These are phyloP conservation scores for Schizopygopsis pylzovi DNA, from an alignment of 2,797 vertebrate genomes.

Conservation along the genomic window DNA sequence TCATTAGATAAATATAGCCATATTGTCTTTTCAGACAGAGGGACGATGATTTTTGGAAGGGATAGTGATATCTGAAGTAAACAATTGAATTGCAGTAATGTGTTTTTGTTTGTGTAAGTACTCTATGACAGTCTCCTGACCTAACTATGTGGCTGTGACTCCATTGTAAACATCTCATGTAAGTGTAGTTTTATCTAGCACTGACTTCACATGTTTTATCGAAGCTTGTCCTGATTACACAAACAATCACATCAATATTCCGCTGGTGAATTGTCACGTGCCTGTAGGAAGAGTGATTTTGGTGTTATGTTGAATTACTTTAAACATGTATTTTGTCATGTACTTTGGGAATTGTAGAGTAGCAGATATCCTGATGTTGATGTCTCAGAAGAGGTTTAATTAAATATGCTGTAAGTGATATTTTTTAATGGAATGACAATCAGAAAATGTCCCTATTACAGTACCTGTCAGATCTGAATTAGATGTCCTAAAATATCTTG, in stretches of 20 bases:
- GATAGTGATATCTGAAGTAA: constrained; percentile 41
- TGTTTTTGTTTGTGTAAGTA: constrained; percentile 35
- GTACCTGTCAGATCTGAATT: not conserved
- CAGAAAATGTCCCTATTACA: not conserved
- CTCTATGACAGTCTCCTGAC: constrained; percentile 2
- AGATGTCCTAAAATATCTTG: not conserved
- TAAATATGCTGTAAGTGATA: not conserved
- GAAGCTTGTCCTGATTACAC: not conserved
- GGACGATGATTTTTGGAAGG: constrained; percentile 30
- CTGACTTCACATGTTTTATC: not conserved
- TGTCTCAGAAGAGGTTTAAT: not conserved
- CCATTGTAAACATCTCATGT: constrained; percentile 8
- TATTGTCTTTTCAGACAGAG: constrained; percentile 49
- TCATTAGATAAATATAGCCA: constrained; percentile 47
- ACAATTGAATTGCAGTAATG: constrained; percentile 27
- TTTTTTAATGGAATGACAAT: not conserved
- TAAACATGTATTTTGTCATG: not conserved
- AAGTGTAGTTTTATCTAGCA: not conserved
- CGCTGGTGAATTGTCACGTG: not conserved
- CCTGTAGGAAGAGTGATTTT: not conserved
- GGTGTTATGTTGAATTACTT: not conserved
- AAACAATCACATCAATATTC: constrained; percentile 7
- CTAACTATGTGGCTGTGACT: constrained; percentile 45
- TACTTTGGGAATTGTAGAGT: not conserved
- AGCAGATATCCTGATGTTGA: not conserved